phyloP scores from a whole-genome alignment of 2,797 vertebrate species.

The Urophycis tenuis region DNA sequence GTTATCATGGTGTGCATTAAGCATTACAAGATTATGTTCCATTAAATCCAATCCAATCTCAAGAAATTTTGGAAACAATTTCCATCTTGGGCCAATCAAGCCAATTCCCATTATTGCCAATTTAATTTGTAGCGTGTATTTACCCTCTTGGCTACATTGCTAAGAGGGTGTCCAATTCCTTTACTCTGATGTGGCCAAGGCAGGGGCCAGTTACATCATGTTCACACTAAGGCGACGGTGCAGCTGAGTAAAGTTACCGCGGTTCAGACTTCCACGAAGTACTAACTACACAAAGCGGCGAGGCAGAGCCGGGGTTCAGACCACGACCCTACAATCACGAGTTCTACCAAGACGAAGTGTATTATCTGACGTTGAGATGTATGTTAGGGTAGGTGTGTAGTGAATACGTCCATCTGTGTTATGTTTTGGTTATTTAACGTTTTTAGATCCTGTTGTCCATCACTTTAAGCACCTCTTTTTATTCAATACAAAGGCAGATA shows the following conservation, averaged over 20 bases:
- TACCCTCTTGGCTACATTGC: neutral
- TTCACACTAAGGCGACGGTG: neutral
- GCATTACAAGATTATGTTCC: neutral
- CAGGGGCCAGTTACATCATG: neutral
- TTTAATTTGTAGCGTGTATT: neutral
- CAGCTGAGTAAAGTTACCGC: neutral
- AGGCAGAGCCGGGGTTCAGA: neutral
- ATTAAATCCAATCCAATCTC: neutral
- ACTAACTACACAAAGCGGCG: neutral
- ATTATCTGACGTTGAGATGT: neutral
- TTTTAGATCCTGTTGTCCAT: neutral
- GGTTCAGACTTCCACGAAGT: neutral
- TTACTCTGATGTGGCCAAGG: too few species aligned
- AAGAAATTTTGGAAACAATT: neutral
- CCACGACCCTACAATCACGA: neutral
- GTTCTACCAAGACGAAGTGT: too few species aligned
- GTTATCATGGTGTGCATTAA: neutral
- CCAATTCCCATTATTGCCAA: neutral
- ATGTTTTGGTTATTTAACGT: neutral
- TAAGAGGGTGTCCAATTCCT: neutral
- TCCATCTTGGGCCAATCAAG: neutral
- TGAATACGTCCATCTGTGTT: neutral
- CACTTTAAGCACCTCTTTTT: slow-evolving; percentile 19
- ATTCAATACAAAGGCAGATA: slow-evolving; percentile 23
- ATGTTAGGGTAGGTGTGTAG: neutral